Evolutionary conservation across 2,888 invertebrate species (phyloP).

Genomic region (Hydraecia micacea): DNA sequence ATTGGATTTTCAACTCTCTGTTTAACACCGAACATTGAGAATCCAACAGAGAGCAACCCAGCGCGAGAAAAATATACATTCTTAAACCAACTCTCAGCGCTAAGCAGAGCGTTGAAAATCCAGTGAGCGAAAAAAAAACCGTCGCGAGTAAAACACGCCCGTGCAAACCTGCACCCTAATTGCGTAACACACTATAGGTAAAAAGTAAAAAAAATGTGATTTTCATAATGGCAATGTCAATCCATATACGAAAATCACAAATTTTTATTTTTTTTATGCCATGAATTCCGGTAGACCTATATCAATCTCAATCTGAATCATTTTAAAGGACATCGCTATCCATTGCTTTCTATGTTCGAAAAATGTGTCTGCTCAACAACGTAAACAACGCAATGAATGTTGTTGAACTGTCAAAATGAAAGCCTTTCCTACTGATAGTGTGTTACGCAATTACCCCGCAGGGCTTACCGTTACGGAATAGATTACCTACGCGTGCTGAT

Average conservation of each 20-base stretch:
- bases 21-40: too few relatives aligned
- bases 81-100: too few relatives aligned
- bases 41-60: too few relatives aligned
- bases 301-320: background rate
- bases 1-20: background rate
- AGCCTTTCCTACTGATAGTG: background rate
- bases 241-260: too few relatives aligned
- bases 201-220: too few relatives aligned
- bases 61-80: too few relatives aligned
- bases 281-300: too few relatives aligned
- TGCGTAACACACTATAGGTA: background rate
- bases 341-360: background rate
- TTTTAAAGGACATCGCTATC: background rate
- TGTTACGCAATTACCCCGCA: background rate
- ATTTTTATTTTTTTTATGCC: too few relatives aligned
- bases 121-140: too few relatives aligned
- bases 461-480: background rate
- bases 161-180: background rate
- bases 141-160: too few relatives aligned
- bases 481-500: conserved; percentile 1
- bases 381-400: background rate
- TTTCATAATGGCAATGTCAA: too few relatives aligned
- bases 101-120: too few relatives aligned
- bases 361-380: background rate
- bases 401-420: background rate